Base-by-base conservation (phyloP, 2,888 invertebrate genomes). In the Lampropteryx suffumata region DNA sequence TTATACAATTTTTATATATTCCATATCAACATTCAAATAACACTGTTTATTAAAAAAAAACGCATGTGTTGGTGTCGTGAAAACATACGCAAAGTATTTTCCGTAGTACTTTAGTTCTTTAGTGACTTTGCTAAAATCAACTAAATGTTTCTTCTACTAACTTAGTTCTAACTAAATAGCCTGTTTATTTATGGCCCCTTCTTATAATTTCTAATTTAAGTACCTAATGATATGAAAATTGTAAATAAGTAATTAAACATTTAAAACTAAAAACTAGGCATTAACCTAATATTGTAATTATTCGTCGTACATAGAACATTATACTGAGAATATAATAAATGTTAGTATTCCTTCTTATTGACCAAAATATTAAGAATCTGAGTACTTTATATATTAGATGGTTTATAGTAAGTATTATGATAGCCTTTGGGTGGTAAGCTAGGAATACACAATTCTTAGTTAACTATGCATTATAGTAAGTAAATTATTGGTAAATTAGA, bases 211-310 rank as follows among this genome's bases (percentile, higher is more conserved):
- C n/a, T n/a, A n/a, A n/a, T n/a, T n/a, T n/a, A n/a, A n/a, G n/a
- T n/a, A n/a, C n/a, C n/a, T n/a, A n/a, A n/a, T n/a, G n/a, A n/a
- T n/a, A n/a, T n/a, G n/a, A n/a, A n/a, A n/a, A n/a, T n/a, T n/a
- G n/a, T n/a, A n/a, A n/a, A n/a, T n/a, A n/a, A n/a, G n/a, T n/a
- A 30, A 41, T 5, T 30, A 17, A 30, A 40, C n/a, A 13, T 26
- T 14, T 2, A 17, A 10, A 32, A 1, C 3, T 21, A 32, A 26
- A 26, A 36, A 1, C 7, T 32, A 42, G 8, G 6, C 13, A n/a
- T 32, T 26, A 24, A 26, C n/a, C 21, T 32, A 32, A 10, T n/a
- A 42, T 13, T 34, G 43, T 34, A 43, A 33, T 17, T 43, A 43
- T 8, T 13, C 11, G 26, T 44, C 11, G 12, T 44, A n/a, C 21